Evolutionary conservation across 2,888 invertebrate species (phyloP), one percentile per base, ranked within the genome.

Genomic region (Campopleginae sp.): DNA sequence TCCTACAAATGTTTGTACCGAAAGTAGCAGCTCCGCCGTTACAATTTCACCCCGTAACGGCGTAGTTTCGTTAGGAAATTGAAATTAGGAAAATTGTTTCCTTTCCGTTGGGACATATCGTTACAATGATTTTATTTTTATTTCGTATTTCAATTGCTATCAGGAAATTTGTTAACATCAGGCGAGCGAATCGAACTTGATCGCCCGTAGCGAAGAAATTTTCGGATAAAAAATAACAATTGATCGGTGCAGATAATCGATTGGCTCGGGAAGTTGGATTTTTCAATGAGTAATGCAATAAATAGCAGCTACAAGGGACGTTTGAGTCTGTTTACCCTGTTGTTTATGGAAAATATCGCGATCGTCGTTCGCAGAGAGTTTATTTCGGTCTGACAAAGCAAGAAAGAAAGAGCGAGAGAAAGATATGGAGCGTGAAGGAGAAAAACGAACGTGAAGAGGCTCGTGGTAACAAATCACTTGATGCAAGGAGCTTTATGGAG

Each of bases 261-360:
- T 78, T 72, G 46, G 27, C 31, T 71, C 31, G 48, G 10, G 38
- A 46, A 51, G 68, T 51, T 23, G 68, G 66, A 54, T 80, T 68
- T 75, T 77, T 77, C 77, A 77, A 84, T 84, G 80, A 72, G 46
- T 68, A 27, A 44, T 48, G 23, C 48, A 46, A 19, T 42, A n/a
- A 63, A 42, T 46, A 77, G 77, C 84, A 84, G 80, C 80, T 84
- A 80, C 63, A 84, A 80, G 76, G 80, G 65, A 66, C 70, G 70
- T 75, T 61, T 48, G 31, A 14, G 48, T 65, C 8, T 48, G n/a
- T 76, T 48, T 71, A n/a, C 31, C 10, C 19, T 38, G 46, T 27
- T 61, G 38, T 54, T 80, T 80, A 80, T 74, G 80, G 77, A 77
- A 80, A 80, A 84, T 80, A 80, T 84, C 80, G 76, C 65, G 84